Conservation (phyloP, 2,888 invertebrate genomes). For the Archips crataeganus region DNA sequence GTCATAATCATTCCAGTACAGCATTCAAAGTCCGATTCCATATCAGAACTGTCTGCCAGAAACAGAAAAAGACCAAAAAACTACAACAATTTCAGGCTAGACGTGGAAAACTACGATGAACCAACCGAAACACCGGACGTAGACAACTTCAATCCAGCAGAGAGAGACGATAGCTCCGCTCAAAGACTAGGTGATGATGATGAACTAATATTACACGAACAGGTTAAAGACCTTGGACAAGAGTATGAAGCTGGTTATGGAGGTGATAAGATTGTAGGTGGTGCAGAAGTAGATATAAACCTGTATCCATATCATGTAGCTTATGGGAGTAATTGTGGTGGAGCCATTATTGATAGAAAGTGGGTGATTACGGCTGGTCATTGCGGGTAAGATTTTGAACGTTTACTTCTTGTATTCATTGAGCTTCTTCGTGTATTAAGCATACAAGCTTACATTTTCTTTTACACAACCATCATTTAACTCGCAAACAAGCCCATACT, state of each 20-base stretch:
- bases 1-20: conserved; percentile 68
- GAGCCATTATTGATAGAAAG: conserved; percentile 71
- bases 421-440: too few relatives aligned
- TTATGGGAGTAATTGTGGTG: conserved; percentile 78
- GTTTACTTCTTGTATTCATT: too few relatives aligned
- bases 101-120: conserved; percentile 68
- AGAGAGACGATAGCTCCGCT: conserved; percentile 45
- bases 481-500: too few relatives aligned
- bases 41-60: conserved; percentile 33
- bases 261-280: conserved; percentile 77
- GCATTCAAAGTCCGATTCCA: conserved; percentile 31
- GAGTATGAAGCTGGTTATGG: conserved; percentile 38
- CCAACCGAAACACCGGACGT: conserved; percentile 65
- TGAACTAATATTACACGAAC: neutral
- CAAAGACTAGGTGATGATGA: conserved; percentile 41
- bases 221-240: conserved; percentile 41
- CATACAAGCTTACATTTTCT: too few relatives aligned
- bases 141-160: conserved; percentile 64
- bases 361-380: conserved; percentile 80
- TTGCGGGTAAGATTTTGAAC: conserved; percentile 70
- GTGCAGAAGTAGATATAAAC: conserved; percentile 72
- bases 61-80: conserved; percentile 42
- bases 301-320: conserved; percentile 78
- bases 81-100: conserved; percentile 51
- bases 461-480: too few relatives aligned